Percentiles rank a stretch among this genome's conserved stretches.
phyloP scores from a whole-genome alignment of 1,140 invertebrate genomes.

The Nasonia giraulti region DNA sequence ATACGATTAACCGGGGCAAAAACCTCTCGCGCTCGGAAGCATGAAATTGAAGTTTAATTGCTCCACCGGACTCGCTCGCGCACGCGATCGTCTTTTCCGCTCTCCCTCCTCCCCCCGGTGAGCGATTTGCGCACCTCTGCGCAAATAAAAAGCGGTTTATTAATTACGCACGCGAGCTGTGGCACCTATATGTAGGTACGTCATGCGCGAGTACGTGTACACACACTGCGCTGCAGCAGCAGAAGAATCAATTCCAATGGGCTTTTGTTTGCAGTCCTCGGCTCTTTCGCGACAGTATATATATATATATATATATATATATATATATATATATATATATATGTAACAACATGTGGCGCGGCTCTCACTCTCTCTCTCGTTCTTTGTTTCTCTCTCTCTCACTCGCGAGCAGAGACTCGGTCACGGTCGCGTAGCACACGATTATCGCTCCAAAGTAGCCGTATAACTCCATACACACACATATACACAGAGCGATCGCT shows the following conservation, averaged over 20 bases:
- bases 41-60: constrained; percentile 5
- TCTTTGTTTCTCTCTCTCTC: not conserved
- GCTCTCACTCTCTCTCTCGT: no score
- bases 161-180: not conserved
- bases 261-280: not conserved
- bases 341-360: no score
- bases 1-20: not conserved
- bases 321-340: no score
- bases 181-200: no score
- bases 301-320: no score
- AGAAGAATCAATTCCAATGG: not conserved
- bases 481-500: not conserved
- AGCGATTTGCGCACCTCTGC: not conserved
- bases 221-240: no score
- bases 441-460: not conserved
- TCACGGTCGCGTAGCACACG: constrained; percentile 1
- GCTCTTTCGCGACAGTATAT: not conserved
- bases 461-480: not conserved
- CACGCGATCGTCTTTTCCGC: not conserved
- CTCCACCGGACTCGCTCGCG: not conserved
- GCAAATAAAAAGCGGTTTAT: not conserved
- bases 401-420: not conserved
- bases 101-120: not conserved
- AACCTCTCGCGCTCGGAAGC: not conserved
- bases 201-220: no score